Base-by-base conservation (phyloP, 1,140 invertebrate species). In the Mylabris phalerata region DNA sequence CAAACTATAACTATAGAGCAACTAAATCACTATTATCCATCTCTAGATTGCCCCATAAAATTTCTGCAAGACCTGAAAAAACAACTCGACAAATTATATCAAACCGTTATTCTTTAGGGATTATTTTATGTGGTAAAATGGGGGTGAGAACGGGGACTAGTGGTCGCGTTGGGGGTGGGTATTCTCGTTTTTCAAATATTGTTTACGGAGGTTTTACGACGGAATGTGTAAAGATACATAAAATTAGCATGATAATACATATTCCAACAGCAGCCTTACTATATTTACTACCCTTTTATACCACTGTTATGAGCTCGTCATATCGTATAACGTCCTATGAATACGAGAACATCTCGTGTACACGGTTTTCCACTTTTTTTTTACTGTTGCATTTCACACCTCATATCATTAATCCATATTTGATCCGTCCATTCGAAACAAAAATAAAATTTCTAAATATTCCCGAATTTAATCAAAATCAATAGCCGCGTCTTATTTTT, bases 251-350 rank as follows among this genome's bases (percentile, higher is more conserved):
- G 59, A 57, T 51, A 58, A 61, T 60, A 57, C 54, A 59, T 57
- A 52, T 59, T 57, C 52, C 61, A 51, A 48, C 48, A 47, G 58
- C 59, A 61, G 50, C 40, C 59, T 59, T 55, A 50, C 59, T 57
- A 61, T 63, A 66, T 66, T 66, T 66, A 66, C 59, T 59, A 55
- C 61, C 48, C 46, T 66, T 66, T 66, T 63, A 66, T 61, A 63
- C 55, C 62, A 59, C 57, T 40, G 57, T 66, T 66, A 66, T 56
- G 64, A 64, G 62, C 57, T 65, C 61, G 59, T 61, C 62, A 61
- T 59, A 52, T 59, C 54, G 49, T 60, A 62, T 60, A 66, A 60
- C 59, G 52, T 50, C 54, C 57, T 59, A 61, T 66, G 59, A 61
- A 66, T 66, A 61, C 54, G 52, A 48, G 56, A 64, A 55, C 51